A percentile compares a stretch with the other conserved stretches of the same genome.
phyloP scores from a whole-genome alignment of 2,888 invertebrate species.

The Julus scanicus region DNA sequence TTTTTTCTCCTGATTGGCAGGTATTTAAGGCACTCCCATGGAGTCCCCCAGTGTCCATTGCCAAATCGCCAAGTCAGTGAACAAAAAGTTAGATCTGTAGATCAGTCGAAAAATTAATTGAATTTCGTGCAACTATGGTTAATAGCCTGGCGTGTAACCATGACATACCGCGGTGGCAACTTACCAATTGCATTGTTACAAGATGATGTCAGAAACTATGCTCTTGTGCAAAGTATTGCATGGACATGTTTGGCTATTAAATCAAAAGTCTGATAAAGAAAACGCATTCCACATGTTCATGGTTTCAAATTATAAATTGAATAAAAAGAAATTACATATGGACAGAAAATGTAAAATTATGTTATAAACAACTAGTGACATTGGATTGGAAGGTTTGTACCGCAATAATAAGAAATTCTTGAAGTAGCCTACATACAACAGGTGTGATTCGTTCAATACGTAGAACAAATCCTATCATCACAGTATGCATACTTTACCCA shows the following conservation, averaged over 20 bases:
- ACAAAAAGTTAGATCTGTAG: background rate
- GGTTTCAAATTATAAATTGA: background rate
- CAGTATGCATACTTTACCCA: too few relatives aligned
- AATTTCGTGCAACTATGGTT: background rate
- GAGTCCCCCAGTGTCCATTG: background rate
- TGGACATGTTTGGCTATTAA: background rate
- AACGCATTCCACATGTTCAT: background rate
- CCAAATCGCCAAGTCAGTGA: background rate
- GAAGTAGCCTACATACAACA: too few relatives aligned
- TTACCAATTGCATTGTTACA: background rate
- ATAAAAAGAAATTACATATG: background rate
- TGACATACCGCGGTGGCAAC: conserved; percentile 17
- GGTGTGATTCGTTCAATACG: too few relatives aligned
- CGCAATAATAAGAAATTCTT: too few relatives aligned
- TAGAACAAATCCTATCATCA: too few relatives aligned
- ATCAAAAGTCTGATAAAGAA: background rate
- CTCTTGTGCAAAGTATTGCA: background rate
- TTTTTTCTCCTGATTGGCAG: background rate
- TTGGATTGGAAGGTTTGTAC: too few relatives aligned
- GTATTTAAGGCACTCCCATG: background rate
- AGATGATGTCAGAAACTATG: background rate
- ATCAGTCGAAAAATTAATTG: background rate
- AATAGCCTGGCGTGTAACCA: background rate
- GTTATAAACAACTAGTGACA: too few relatives aligned
- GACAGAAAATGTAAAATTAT: too few relatives aligned